These are phyloP conservation scores for Patiria miniata DNA, from an alignment of 35 echinoderm and acorn worm species.

Conservation along the genomic window DNA sequence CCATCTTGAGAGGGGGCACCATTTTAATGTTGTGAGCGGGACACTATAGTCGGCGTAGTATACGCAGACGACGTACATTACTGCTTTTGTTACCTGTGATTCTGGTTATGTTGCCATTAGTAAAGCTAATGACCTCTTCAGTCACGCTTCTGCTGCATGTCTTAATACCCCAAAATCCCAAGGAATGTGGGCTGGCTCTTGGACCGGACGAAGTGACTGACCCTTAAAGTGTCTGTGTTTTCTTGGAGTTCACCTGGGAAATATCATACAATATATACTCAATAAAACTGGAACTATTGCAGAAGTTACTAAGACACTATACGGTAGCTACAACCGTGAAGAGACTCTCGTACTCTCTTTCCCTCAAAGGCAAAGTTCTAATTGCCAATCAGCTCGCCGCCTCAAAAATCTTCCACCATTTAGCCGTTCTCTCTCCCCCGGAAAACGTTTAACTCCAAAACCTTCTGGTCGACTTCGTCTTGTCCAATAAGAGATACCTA, in stretches of 20 bases:
- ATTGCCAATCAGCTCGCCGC: constrained; percentile 36
- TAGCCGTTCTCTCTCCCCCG: constrained; percentile 7
- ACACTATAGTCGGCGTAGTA: no score
- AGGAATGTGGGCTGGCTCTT: no score
- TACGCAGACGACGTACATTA: constrained; percentile 33
- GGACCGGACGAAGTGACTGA: no score
- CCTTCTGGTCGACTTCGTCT: no score
- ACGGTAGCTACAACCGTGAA: neutral
- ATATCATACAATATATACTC: neutral
- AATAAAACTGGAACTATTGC: neutral
- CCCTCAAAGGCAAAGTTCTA: neutral
- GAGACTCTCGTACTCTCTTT: neutral
- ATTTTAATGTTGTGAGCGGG: no score
- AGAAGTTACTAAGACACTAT: no score
- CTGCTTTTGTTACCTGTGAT: neutral
- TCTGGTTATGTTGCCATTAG: neutral
- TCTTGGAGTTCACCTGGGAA: constrained; percentile 18
- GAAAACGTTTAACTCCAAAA: neutral
- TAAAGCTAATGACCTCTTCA: no score
- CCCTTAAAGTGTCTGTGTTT: neutral
- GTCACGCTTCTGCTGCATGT: no score
- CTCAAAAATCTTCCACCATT: constrained; percentile 19
- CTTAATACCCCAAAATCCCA: no score
- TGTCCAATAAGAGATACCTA: constrained; percentile 21
- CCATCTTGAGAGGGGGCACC: no score